A percentile compares a stretch with the other conserved stretches of the same genome.
phyloP scores from a whole-genome alignment of 1,140 invertebrate genomes.

The Drosophila kurseongensis region DNA sequence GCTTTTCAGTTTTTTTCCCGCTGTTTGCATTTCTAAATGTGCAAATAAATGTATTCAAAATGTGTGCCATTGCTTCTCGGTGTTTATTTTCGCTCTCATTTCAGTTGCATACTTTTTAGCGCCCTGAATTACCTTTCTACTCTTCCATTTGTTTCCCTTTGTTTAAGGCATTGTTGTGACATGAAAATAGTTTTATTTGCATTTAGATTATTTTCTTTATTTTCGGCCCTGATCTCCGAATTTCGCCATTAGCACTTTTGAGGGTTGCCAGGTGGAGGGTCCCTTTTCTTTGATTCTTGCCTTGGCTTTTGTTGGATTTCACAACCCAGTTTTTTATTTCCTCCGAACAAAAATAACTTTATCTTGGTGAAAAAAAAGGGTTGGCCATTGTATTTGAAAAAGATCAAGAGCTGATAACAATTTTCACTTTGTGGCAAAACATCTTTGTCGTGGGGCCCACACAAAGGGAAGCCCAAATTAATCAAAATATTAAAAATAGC shows the following conservation, averaged over 20 bases:
- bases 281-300: constrained; percentile 1
- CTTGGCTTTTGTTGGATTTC: constrained; percentile 11
- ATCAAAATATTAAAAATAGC: constrained; percentile 66
- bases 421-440: constrained; percentile 48
- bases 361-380: constrained; percentile 34
- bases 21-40: constrained; percentile 69
- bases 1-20: constrained; percentile 42
- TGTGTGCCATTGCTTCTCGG: constrained; percentile 47
- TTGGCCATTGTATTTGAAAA: constrained; percentile 45
- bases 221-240: constrained; percentile 32
- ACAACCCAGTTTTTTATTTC: constrained; percentile 4
- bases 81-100: constrained; percentile 31
- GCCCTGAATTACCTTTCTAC: constrained; percentile 41
- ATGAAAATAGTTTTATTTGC: constrained; percentile 75
- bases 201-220: constrained; percentile 72
- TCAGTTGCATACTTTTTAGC: constrained; percentile 25
- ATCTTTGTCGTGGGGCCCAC: constrained; percentile 22
- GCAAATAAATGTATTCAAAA: constrained; percentile 64
- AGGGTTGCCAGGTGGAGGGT: constrained; percentile 31
- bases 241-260: constrained; percentile 30
- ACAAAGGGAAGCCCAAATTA: constrained; percentile 59
- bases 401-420: constrained; percentile 46
- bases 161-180: constrained; percentile 52
- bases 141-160: constrained; percentile 20
- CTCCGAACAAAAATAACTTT: constrained; percentile 37